These are phyloP conservation scores for Syrrhaptes paradoxus DNA, from an alignment of 2,113 vertebrate genomes.

Conservation along the genomic window DNA sequence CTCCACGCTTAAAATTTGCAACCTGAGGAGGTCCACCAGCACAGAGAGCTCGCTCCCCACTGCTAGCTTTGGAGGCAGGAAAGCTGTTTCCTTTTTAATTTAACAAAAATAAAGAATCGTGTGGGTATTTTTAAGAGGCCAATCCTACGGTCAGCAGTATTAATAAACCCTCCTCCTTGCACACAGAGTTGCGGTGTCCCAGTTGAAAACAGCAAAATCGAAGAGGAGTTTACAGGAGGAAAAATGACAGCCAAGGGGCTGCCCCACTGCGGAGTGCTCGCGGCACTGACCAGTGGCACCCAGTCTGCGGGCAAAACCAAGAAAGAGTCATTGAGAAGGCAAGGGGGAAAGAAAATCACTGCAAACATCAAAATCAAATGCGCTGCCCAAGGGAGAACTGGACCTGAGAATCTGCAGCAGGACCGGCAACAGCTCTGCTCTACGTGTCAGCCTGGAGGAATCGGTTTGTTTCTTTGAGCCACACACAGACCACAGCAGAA, in stretches of 20 bases:
- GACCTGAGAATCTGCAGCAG: background rate
- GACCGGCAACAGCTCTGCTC: background rate
- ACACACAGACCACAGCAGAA: background rate
- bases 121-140: background rate
- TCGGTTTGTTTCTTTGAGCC: background rate
- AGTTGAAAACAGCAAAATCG: background rate
- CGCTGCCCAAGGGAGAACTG: background rate
- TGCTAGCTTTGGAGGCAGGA: background rate
- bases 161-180: background rate
- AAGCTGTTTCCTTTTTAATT: background rate
- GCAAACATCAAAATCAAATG: rapidly evolving
- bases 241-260: rapidly evolving
- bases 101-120: background rate
- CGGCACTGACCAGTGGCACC: background rate
- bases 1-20: rapidly evolving
- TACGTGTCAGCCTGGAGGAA: background rate
- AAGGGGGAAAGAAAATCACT: background rate
- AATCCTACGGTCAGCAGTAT: background rate
- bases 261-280: background rate
- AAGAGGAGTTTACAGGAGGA: background rate
- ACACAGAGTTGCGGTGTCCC: background rate
- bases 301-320: background rate
- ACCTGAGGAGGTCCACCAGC: background rate
- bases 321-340: background rate
- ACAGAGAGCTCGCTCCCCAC: background rate